phyloP scores from a whole-genome alignment of 2,113 vertebrate genomes.

The Platysternon megacephalum region DNA sequence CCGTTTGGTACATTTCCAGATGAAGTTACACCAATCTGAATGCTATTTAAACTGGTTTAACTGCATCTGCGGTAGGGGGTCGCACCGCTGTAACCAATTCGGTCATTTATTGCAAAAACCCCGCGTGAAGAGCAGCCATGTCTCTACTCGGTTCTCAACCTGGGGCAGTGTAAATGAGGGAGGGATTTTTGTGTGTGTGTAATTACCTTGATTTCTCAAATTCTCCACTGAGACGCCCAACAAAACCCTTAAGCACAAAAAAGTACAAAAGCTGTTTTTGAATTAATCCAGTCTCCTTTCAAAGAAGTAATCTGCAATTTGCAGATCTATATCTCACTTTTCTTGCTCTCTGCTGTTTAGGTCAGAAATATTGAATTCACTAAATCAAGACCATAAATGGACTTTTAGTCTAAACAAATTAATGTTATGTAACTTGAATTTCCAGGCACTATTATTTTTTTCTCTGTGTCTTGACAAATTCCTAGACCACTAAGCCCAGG shows the following conservation, averaged over 20 bases:
- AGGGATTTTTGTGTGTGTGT: too few species aligned
- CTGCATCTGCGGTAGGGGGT: background rate
- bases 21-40: too few species aligned
- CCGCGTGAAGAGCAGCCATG: background rate
- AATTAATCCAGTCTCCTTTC: background rate
- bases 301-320: background rate
- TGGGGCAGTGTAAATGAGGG: background rate
- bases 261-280: background rate
- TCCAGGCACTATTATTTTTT: background rate
- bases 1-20: too few species aligned
- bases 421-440: rapidly evolving
- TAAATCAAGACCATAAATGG: rapidly evolving
- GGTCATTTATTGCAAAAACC: too few species aligned
- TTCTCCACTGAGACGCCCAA: background rate
- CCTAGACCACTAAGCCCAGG: background rate
- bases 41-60: too few species aligned
- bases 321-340: rapidly evolving
- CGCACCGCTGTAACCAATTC: background rate
- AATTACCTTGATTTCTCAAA: background rate
- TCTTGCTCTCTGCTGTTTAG: rapidly evolving
- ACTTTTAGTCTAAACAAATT: rapidly evolving
- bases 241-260: background rate
- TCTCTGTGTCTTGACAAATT: rapidly evolving
- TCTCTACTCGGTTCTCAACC: background rate
- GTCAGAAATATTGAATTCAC: rapidly evolving